These are phyloP conservation scores for Apteryx owenii DNA, from an alignment of 2,113 vertebrate genomes.

Conservation along the genomic window DNA sequence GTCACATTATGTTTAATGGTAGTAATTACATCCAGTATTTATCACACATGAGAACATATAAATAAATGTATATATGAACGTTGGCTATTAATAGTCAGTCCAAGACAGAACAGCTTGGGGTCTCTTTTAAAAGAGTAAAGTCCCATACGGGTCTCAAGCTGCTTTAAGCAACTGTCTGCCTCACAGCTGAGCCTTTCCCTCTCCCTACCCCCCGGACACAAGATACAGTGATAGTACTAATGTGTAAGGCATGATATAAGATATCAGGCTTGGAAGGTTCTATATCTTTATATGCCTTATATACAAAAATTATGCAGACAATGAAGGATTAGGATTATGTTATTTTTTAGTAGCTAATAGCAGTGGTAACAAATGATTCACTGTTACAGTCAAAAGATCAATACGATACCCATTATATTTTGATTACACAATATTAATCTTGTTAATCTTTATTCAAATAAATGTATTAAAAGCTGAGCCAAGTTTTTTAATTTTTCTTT, in stretches of 20 bases:
- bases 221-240: not conserved
- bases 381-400: not conserved
- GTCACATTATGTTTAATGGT: not conserved
- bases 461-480: slow-evolving; percentile 73
- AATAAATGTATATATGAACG: not conserved
- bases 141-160: not conserved
- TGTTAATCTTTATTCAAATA: slow-evolving; percentile 55
- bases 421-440: slow-evolving; percentile 17
- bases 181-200: not conserved
- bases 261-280: not conserved
- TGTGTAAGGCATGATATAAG: not conserved
- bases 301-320: not conserved
- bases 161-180: not conserved
- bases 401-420: slow-evolving; percentile 42
- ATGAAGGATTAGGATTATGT: not conserved
- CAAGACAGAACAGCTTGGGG: not conserved
- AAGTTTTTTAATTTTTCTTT: slow-evolving; percentile 77
- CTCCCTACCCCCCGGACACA: not conserved
- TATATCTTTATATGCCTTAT: not conserved
- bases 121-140: not conserved
- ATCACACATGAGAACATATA: not conserved
- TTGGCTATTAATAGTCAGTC: not conserved
- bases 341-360: not conserved
- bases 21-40: not conserved
- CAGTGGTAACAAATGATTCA: not conserved